Evolutionary conservation across 2,888 invertebrate genomes (phyloP), one percentile per base, ranked within the genome.

Genomic region (Aphodius sticticus): DNA sequence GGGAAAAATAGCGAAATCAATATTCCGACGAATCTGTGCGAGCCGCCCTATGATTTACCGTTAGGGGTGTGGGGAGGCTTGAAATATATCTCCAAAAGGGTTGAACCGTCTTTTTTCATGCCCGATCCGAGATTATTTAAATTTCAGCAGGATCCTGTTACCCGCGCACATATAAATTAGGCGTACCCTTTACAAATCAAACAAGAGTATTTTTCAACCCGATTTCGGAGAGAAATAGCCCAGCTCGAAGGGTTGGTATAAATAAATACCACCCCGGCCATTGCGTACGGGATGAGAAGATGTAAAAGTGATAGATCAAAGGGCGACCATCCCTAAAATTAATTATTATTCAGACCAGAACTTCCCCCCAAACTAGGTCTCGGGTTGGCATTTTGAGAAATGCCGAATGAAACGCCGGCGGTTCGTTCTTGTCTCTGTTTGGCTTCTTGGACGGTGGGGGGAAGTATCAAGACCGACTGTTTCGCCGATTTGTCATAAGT

Each of bases 41-140:
- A 53, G 53, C 9, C 7, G 53, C 9, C 53, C 53, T 53, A 53
- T 53, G 53, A 53, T 53, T 53, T 53, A 53, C 53, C 53, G 53
- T 53, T 53, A 53, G 53, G 53, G 53, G 26, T 26, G 26, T 3
- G 7, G 53, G 53, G 53, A 12, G 7, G 53, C 2, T 53, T 53
- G 53, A 53, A 53, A 53, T 53, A 53, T 53, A 53, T 53, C 53
- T 53, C 53, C 53, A 53, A 53, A 53, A 53, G 53, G 53, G 53
- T 53, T 53, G 12, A 5, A 53, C 53, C 53, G 53, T 53, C 53
- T 53, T 53, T 53, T 53, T 53, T 53, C 53, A 53, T 53, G 53
- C 12, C 12, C 26, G 26, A 53, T 53, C 2, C 53, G 53, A 53
- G 53, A 53, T 53, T 53, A 53, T 53, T 53, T 53, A 53, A 53